Evolutionary conservation across 2,113 vertebrate genomes (phyloP), one percentile per base, ranked within the genome.

Genomic region (Bubo bubo): DNA sequence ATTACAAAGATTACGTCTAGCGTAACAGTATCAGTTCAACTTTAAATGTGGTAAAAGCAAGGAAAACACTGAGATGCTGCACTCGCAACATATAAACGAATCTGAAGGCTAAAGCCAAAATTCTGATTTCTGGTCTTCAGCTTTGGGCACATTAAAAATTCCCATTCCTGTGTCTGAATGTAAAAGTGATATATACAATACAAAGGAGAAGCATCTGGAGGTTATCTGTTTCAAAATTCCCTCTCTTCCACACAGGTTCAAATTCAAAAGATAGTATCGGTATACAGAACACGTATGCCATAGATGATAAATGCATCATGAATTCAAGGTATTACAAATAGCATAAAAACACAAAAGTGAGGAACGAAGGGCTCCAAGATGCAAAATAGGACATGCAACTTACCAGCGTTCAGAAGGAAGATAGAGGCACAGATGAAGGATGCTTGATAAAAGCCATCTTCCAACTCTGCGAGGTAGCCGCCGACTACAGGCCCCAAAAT

Each of bases 401-500:
- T 95, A 99, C 99, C 99, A 84, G 99, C 98, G 87, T 99, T 99
- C 64, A 99, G 90, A n/a, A 99, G 73, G 90, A 99, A 99, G 96
- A 99, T 98, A 47, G 97, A 97, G 23, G 98, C 98, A 95, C 99
- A 99, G 90, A 98, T 95, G 37, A 99, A 98, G 15, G 99, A 98
- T 0, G 99, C 99, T 12, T 98, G 97, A 67, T 99, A 99, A 97
- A 99, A 99, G 37, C 99, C 99, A 18, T 98, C 99, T 12, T 99
- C 98, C 2, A 98, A 92, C 90, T 99, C 99, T 1, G 98, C 98
- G 70, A 99, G 99, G 97, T 99, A 99, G 28, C 99, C 99, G 6
- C 99, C 99, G 21, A 99, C 98, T 86, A 99, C 79, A 5, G 99
- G 99, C 8, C 99, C 99, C 96, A 99, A 93, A 91, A 99, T 99